phyloP scores from a whole-genome alignment of 2,888 invertebrate species.

The Malachius bipustulatus region DNA sequence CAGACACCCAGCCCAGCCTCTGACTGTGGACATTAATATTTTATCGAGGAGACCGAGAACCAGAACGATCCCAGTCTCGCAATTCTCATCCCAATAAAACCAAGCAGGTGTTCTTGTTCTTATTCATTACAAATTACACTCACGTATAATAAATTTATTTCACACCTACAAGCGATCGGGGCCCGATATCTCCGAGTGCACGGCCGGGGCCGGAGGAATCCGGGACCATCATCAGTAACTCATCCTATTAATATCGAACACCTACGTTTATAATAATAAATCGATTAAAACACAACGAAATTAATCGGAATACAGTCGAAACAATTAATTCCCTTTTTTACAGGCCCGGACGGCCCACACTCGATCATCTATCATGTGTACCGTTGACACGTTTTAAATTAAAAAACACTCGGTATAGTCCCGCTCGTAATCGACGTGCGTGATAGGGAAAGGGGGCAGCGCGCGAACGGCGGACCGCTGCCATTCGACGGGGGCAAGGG shows the following conservation, averaged over 20 bases:
- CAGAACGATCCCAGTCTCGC: too few relatives aligned
- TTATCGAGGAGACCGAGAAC: too few relatives aligned
- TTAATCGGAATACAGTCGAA: slow-evolving; percentile 36
- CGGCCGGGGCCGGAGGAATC: slow-evolving; percentile 4
- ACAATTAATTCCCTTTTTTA: slow-evolving; percentile 38
- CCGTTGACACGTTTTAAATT: slow-evolving; percentile 41
- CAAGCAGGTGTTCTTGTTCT: slow-evolving; percentile 3
- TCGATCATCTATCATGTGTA: slow-evolving; percentile 39
- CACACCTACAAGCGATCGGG: background rate
- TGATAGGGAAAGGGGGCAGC: too few relatives aligned
- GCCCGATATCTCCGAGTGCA: too few relatives aligned
- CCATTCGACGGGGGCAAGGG: too few relatives aligned
- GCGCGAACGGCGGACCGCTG: too few relatives aligned
- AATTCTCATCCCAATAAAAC: background rate
- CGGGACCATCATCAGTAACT: slow-evolving; percentile 20
- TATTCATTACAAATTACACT: slow-evolving; percentile 1
- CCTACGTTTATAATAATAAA: slow-evolving; percentile 34
- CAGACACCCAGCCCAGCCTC: too few relatives aligned
- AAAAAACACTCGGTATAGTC: slow-evolving; percentile 37
- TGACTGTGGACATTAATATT: too few relatives aligned
- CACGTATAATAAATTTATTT: background rate
- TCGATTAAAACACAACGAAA: slow-evolving; percentile 35
- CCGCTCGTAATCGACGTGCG: too few relatives aligned
- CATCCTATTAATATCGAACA: slow-evolving; percentile 32
- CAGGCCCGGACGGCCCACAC: slow-evolving; percentile 35